Evolutionary conservation across 2,113 vertebrate genomes (phyloP), one percentile per base, ranked within the genome.

Genomic region (Columba livia): DNA sequence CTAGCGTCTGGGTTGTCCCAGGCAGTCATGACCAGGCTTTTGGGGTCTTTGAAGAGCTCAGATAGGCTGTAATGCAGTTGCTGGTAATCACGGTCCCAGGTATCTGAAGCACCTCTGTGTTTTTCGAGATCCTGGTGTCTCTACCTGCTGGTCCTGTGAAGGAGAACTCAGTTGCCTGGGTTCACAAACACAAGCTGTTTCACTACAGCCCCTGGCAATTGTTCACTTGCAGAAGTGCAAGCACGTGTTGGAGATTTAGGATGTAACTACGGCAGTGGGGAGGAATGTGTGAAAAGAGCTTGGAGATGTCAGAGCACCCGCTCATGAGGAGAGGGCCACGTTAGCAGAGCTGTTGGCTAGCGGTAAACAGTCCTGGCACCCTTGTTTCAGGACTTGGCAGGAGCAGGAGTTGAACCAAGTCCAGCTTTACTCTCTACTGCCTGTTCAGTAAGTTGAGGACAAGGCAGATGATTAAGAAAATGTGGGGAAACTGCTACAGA

Each of bases 401-500:
- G 86, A 95, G 94, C 80, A 77, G 88, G 70, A 89, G 66, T 96
- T 95, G 93, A 96, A 95, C 93, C 0, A 28, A 87, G 88, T 96
- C 95, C 96, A 96, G 96, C 94, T 96, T 94, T 96, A 93, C 85
- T 96, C 94, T 96, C 93, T 94, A 65, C 90, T 95, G 94, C 96
- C 85, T 95, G 92, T 92, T 96, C 94, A 96, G 90, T 96, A 96
- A 97, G 95, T 96, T 96, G 95, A 97, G 96, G 96, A 96, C 96
- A 97, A 96, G 96, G 96, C 90, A 96, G 96, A 96, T 97, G 96
- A 97, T 96, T 96, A 97, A 96, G 93, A 90, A 96, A 94, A 94
- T 96, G 93, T 96, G 94, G 94, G 94, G 94, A 97, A 97, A 95
- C 93, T 95, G 95, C 94, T 95, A 95, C 96, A 95, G 96, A 96